phyloP scores from a whole-genome alignment of 2,888 invertebrate species.

The Sympetrum striolatum region DNA sequence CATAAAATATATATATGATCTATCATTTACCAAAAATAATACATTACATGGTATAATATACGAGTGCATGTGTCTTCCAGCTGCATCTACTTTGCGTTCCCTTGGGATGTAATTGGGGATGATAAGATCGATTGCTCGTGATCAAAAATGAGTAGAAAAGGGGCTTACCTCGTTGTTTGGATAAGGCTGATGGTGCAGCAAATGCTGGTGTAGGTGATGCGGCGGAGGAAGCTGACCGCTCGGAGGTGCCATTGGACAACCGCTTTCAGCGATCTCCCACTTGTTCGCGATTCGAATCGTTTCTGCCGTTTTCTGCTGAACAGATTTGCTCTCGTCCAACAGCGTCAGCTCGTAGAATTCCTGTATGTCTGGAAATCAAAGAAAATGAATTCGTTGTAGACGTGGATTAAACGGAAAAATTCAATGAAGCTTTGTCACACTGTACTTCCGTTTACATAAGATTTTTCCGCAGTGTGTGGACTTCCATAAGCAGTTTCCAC shows the following conservation, averaged over 20 bases:
- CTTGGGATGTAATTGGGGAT: background rate
- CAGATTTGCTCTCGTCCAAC: conserved; percentile 92
- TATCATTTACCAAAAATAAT: too few species aligned
- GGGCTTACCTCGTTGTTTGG: conserved; percentile 68
- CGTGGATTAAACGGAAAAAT: background rate
- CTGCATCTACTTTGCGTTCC: too few species aligned
- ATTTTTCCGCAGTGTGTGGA: too few species aligned
- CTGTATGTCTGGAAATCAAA: conserved; percentile 82
- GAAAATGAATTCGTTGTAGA: background rate
- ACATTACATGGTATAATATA: too few species aligned
- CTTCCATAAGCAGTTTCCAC: too few species aligned
- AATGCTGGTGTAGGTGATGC: conserved; percentile 24
- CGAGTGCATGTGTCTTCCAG: too few species aligned
- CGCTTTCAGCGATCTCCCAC: conserved; percentile 76
- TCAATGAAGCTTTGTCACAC: background rate
- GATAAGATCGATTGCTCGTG: background rate
- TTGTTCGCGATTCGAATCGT: conserved; percentile 94
- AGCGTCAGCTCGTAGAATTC: conserved; percentile 98
- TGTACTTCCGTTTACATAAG: too few species aligned
- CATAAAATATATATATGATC: too few species aligned
- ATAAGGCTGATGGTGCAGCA: conserved; percentile 54
- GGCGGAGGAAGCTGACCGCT: background rate
- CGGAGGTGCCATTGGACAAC: conserved; percentile 64
- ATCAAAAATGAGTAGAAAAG: background rate
- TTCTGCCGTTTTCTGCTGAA: conserved; percentile 95